These are phyloP conservation scores for Tenthredo amoena DNA, from an alignment of 2,888 invertebrate species.

Conservation along the genomic window DNA sequence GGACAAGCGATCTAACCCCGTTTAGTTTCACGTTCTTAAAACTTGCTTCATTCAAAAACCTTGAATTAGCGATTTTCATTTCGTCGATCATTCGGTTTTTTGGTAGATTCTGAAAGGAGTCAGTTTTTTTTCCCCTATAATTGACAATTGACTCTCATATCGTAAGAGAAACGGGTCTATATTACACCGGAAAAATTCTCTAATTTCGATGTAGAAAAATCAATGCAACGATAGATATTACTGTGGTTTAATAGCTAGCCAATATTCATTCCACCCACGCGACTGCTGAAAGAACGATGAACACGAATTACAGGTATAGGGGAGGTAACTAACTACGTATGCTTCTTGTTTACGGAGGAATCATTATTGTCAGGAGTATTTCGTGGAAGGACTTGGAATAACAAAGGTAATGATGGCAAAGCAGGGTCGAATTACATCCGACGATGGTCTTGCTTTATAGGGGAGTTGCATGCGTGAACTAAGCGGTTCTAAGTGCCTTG, in stretches of 20 bases:
- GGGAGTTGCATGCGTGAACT: background rate
- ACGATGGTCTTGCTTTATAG: background rate
- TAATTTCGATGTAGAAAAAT: background rate
- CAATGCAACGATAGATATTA: background rate
- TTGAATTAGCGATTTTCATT: background rate
- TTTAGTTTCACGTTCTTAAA: background rate
- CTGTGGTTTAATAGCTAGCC: background rate
- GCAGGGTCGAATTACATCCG: background rate
- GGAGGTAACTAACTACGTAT: background rate
- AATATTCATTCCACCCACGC: background rate
- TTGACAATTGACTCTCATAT: no score
- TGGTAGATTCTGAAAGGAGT: no score
- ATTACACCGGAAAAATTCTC: background rate
- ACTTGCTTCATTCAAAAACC: background rate
- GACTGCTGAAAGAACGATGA: background rate
- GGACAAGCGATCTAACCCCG: background rate
- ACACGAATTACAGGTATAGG: background rate
- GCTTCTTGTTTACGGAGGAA: background rate
- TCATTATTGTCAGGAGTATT: background rate
- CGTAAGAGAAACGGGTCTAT: no score
- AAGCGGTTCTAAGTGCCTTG: background rate
- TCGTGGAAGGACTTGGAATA: constrained; percentile 23
- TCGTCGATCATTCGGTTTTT: background rate
- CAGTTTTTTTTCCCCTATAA: background rate
- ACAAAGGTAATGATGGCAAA: background rate